Evolutionary conservation across 1,140 invertebrate species (phyloP).

Genomic region (Delia radicum): DNA sequence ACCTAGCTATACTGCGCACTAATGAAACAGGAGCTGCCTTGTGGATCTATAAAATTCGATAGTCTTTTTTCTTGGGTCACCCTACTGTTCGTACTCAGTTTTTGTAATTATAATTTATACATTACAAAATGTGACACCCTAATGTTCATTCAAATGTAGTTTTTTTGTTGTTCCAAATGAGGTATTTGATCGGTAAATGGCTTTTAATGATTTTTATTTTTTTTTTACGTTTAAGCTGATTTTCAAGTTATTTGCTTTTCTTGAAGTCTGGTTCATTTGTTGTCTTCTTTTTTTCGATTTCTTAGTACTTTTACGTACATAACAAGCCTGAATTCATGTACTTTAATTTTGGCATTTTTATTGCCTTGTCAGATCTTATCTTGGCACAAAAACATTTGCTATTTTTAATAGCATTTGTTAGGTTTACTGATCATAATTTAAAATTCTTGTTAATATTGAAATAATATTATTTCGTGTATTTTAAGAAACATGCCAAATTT

Average conservation of each 20-base stretch:
- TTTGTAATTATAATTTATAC: background rate
- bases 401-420: background rate
- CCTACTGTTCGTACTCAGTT: background rate
- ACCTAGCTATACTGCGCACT: too few relatives aligned
- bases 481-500: too few relatives aligned
- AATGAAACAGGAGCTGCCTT: too few relatives aligned
- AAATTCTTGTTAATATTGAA: too few relatives aligned
- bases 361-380: background rate
- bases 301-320: background rate
- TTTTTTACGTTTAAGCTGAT: background rate
- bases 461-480: too few relatives aligned
- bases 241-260: background rate
- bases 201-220: background rate
- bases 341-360: background rate
- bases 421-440: background rate
- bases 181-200: constrained; percentile 19
- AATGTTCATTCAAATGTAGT: too few relatives aligned
- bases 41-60: too few relatives aligned
- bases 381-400: background rate
- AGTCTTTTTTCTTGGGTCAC: too few relatives aligned
- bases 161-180: constrained; percentile 6
- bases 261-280: background rate
- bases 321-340: background rate
- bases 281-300: background rate
- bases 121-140: too few relatives aligned